Conservation (phyloP, 37 sponge, comb jelly and placozoan genomes). For the Cladorhizidae sp. region DNA sequence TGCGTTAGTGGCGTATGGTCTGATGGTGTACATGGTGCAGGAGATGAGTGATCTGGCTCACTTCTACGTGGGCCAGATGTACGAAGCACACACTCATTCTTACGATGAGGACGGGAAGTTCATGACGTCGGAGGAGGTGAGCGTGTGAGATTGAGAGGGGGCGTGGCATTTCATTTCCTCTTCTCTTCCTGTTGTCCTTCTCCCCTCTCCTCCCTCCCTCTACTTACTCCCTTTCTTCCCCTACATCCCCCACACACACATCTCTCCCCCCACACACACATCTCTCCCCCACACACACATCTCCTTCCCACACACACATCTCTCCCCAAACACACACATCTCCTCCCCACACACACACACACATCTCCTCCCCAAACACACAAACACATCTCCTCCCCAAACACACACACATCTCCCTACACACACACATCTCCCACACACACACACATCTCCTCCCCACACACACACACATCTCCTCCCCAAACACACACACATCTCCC, state of each 20-base stretch:
- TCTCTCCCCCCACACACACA: too few relatives aligned
- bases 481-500: too few relatives aligned
- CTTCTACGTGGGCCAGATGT: conserved; percentile 31
- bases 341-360: too few relatives aligned
- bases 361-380: too few relatives aligned
- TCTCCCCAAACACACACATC: too few relatives aligned
- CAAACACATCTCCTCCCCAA: too few relatives aligned
- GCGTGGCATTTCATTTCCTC: background rate
- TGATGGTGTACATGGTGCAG: conserved; percentile 11
- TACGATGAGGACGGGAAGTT: conserved; percentile 3
- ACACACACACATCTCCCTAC: too few relatives aligned
- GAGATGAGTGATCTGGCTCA: conserved; percentile 30
- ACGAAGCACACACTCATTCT: background rate
- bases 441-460: too few relatives aligned
- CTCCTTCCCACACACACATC: too few relatives aligned
- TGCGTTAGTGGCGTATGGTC: conserved; percentile 21
- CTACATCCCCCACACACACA: background rate
- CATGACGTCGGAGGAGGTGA: conserved; percentile 1
- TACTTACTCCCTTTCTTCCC: background rate
- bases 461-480: too few relatives aligned
- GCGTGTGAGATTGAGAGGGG: conserved; percentile 1
- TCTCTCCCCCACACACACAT: too few relatives aligned
- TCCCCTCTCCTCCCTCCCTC: background rate
- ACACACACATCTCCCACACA: too few relatives aligned
- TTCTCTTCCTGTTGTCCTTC: background rate